Evolutionary conservation across 2,888 invertebrate species (phyloP).

Genomic region (Allophyes oxyacanthae): DNA sequence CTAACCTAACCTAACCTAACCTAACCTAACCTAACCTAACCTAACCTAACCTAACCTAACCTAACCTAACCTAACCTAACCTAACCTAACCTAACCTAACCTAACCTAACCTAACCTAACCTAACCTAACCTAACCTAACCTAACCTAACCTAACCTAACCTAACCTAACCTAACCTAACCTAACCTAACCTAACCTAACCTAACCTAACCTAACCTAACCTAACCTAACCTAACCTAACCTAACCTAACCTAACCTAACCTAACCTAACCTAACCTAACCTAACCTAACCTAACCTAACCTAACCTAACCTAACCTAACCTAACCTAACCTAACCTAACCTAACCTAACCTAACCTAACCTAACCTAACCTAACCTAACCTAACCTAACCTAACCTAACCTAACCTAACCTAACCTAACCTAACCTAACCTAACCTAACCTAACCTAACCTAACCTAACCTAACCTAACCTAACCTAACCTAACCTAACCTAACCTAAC

Average conservation of each 20-base stretch:
- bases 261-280: constrained; percentile 55
- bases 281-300: constrained; percentile 53
- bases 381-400: constrained; percentile 42
- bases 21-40: constrained; percentile 54
- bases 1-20: constrained; percentile 55
- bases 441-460: constrained; percentile 27
- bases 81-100: constrained; percentile 44
- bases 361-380: constrained; percentile 39
- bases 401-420: constrained; percentile 36
- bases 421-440: constrained; percentile 33
- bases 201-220: constrained; percentile 49
- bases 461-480: constrained; percentile 32
- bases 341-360: constrained; percentile 34
- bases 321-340: constrained; percentile 51
- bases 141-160: constrained; percentile 42
- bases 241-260: constrained; percentile 57
- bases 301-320: constrained; percentile 52
- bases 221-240: constrained; percentile 58
- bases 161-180: constrained; percentile 40
- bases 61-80: constrained; percentile 50
- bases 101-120: constrained; percentile 37
- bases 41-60: constrained; percentile 54
- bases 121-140: constrained; percentile 45
- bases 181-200: constrained; percentile 42
- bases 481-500: constrained; percentile 40